Base-by-base conservation (phyloP, 92 coral and sea anemone genomes). In the Epizoanthus stellaris region DNA sequence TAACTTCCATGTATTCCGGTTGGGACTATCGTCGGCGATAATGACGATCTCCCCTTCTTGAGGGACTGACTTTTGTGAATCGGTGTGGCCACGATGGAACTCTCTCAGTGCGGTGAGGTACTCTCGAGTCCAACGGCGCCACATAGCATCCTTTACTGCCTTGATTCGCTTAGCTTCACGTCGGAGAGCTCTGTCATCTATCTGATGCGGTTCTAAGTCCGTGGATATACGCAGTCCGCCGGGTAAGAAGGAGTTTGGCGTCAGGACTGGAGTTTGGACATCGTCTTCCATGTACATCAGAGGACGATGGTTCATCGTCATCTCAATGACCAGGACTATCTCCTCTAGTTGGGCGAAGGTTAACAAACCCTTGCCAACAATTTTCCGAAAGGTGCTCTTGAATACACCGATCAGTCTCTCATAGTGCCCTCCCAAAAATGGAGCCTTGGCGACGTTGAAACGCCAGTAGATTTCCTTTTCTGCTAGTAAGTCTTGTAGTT, bases 171-270 rank as follows among this genome's bases (percentile, higher is more conserved):
- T 70, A 16, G 45, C 17, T 70, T 40, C 75, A 21, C 53, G 75
- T 30, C 75, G 75, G 16, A 57, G 16, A n/a, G 62, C 62, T 4
- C 16, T 57, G 62, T 6, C 62, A 11, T 70, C n/a, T 70, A 70
- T 16, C 45, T 40, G 16, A 8, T 70, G 47, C n/a, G 20, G 54
- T 14, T 70, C 75, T 42, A 70, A 42, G 54, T 70, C 75, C 15
- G 75, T 45, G 42, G 75, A 2, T 42, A 70, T 45, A 34, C 54
- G 75, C 13, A 54, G 43, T 2, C 54, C 54, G 38, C 75, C 56
- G 53, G 75, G 75, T 3, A 70, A 6, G 53, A 70, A 70, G 42
- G 54, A 70, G 17, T 70, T 70, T 9, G 75, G 75, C 52, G 75
- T 70, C 16, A 70, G 4, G 12, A 11, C 75, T 68, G 73, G 73